Conservation (phyloP, 2,113 vertebrate species). For the Ammospiza caudacuta region DNA sequence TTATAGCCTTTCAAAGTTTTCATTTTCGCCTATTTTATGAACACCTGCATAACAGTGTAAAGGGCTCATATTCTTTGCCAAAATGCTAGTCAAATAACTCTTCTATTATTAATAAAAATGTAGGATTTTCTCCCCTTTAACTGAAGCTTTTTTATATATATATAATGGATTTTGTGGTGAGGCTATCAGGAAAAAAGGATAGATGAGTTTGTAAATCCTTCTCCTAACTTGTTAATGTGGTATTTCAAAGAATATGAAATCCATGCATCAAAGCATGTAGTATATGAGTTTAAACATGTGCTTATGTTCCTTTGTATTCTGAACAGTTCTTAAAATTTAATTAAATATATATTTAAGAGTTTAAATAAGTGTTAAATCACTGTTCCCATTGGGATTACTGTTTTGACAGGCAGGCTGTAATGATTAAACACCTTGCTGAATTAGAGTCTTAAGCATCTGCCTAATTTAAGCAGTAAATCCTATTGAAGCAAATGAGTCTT, state of each 20-base stretch:
- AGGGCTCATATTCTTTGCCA: background rate
- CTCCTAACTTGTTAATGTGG: background rate
- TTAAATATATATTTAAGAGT: background rate
- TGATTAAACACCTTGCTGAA: constrained; percentile 11
- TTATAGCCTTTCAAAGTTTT: constrained; percentile 33
- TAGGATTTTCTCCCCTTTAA: background rate
- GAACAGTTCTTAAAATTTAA: background rate
- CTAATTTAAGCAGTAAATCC: constrained; percentile 51
- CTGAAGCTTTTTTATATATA: background rate
- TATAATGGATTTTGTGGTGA: background rate
- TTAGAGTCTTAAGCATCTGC: constrained; percentile 29
- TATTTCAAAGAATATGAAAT: background rate
- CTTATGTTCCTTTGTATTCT: background rate
- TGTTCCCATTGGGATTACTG: background rate
- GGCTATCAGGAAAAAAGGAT: background rate
- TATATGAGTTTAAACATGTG: background rate
- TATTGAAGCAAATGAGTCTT: constrained; percentile 15
- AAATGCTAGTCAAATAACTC: constrained; percentile 40
- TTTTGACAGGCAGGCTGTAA: background rate
- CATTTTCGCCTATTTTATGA: constrained; percentile 49
- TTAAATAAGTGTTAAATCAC: constrained; percentile 40
- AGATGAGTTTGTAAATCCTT: background rate
- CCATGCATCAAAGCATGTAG: background rate
- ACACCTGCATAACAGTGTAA: background rate
- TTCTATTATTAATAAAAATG: constrained; percentile 3